Evolutionary conservation across 2,113 vertebrate species (phyloP).

Genomic region (Rallus limicola): DNA sequence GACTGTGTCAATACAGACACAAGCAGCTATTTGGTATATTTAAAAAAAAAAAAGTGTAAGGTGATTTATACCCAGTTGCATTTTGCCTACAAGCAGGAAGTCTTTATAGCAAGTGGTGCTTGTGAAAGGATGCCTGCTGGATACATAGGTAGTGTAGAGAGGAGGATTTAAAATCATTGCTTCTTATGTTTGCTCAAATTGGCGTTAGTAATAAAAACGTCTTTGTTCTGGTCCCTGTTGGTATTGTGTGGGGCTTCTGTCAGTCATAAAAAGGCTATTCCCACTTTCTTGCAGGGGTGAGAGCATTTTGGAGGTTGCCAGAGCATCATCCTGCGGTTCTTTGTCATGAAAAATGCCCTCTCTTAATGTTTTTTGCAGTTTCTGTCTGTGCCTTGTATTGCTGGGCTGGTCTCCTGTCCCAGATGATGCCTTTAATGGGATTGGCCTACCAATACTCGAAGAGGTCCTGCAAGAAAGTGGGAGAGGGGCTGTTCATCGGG

Average conservation of each 20-base stretch:
- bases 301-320: background rate
- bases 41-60: accelerated
- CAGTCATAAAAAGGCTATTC: background rate
- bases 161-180: background rate
- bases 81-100: background rate
- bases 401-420: background rate
- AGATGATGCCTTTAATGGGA: conserved; percentile 1
- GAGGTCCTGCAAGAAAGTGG: too few species aligned
- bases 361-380: conserved; percentile 15
- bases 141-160: background rate
- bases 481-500: too few species aligned
- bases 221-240: background rate
- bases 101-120: background rate
- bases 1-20: background rate
- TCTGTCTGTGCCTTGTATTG: conserved; percentile 49
- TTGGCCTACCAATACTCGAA: too few species aligned
- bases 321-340: background rate
- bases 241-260: background rate
- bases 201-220: background rate
- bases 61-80: background rate
- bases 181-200: background rate
- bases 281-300: background rate
- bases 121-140: background rate
- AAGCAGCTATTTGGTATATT: background rate
- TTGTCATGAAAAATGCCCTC: background rate